phyloP scores from a whole-genome alignment of 2,113 vertebrate species.

The Cavia porcellus region DNA sequence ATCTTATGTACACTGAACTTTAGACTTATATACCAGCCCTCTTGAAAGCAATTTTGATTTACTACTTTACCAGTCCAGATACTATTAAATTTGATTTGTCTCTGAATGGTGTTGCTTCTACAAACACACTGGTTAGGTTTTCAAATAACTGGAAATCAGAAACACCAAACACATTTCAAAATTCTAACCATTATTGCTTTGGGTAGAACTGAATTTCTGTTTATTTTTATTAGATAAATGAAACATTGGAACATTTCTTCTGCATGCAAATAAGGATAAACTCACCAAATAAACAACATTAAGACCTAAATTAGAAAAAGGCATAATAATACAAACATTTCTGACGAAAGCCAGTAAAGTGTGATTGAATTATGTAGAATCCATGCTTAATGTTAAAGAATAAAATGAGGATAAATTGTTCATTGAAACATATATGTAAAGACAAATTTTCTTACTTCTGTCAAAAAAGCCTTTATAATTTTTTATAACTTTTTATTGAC shows the following conservation, averaged over 20 bases:
- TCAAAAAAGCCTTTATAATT: neutral
- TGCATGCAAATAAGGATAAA: neutral
- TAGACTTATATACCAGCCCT: neutral
- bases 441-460: neutral
- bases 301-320: neutral
- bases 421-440: neutral
- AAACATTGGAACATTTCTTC: neutral
- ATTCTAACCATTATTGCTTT: neutral
- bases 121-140: neutral
- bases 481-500: neutral
- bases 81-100: constrained; percentile 21
- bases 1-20: neutral
- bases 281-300: neutral
- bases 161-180: neutral
- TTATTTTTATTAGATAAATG: neutral
- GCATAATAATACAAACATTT: neutral
- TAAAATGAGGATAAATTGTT: neutral
- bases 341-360: rapidly evolving
- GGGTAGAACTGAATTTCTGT: neutral
- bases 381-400: neutral
- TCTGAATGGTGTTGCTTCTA: neutral
- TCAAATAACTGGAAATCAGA: neutral
- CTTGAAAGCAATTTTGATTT: constrained; percentile 2
- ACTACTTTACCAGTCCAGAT: neutral
- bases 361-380: neutral